Evolutionary conservation across 2,888 invertebrate genomes (phyloP).

Genomic region (Calameuta filiformis): DNA sequence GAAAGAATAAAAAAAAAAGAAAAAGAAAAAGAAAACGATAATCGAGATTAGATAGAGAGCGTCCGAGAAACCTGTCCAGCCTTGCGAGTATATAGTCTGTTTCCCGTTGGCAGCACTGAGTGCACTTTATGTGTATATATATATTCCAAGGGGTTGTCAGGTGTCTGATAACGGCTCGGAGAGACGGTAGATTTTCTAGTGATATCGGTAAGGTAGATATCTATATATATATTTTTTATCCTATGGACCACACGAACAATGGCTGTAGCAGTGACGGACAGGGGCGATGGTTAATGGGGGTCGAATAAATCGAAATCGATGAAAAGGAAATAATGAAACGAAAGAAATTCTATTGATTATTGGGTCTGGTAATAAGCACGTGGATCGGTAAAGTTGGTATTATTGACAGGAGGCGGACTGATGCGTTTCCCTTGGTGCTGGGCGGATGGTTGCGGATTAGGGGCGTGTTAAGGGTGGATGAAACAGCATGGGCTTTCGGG

Average conservation of each 20-base stretch:
- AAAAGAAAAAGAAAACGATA: neutral
- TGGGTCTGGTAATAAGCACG: constrained; percentile 26
- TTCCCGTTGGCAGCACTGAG: neutral
- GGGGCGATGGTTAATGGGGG: neutral
- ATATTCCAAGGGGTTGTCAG: neutral
- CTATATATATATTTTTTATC: neutral
- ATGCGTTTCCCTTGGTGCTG: constrained; percentile 13
- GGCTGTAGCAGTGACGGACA: neutral
- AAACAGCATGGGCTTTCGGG: neutral
- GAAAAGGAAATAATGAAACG: constrained; percentile 1
- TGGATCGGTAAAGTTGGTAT: constrained; percentile 25
- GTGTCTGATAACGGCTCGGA: neutral
- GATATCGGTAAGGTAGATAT: neutral
- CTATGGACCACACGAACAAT: neutral
- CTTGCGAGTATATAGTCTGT: neutral
- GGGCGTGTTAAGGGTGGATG: neutral
- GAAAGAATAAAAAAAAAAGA: neutral
- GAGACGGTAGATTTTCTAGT: neutral
- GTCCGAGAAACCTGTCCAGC: neutral
- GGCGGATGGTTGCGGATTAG: neutral
- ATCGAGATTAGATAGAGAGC: neutral
- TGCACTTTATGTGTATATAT: neutral
- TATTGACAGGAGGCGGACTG: constrained; percentile 33
- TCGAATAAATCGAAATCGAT: neutral
- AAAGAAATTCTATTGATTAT: constrained; percentile 6